Conservation (phyloP, 2,888 invertebrate species). For the Idaea biselata region DNA sequence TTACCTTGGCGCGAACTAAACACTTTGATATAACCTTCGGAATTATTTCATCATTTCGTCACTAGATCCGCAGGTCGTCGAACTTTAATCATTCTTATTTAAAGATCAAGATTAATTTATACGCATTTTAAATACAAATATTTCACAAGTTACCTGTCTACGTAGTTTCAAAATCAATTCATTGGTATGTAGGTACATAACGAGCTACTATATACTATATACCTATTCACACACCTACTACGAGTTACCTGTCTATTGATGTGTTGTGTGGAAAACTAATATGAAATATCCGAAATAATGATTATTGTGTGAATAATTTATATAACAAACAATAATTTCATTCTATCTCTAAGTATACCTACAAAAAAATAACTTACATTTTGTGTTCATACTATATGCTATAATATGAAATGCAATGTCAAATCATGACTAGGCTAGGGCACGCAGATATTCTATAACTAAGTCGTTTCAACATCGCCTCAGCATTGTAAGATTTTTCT, state of each 20-base stretch:
- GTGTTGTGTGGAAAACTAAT: not conserved
- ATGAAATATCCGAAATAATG: too few relatives aligned
- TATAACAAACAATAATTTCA: too few relatives aligned
- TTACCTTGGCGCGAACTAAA: conserved; percentile 46
- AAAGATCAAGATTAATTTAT: not conserved
- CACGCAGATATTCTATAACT: too few relatives aligned
- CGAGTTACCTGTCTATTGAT: conserved; percentile 7
- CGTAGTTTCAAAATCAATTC: not conserved
- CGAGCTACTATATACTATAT: not conserved
- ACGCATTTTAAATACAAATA: not conserved
- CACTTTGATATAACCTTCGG: conserved; percentile 62
- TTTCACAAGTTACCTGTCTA: not conserved
- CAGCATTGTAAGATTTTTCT: too few relatives aligned
- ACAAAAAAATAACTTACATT: not conserved
- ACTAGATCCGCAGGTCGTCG: conserved; percentile 52
- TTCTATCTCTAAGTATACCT: not conserved
- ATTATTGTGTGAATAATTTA: too few relatives aligned
- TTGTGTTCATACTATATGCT: not conserved
- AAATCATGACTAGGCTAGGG: not conserved
- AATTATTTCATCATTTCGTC: conserved; percentile 54
- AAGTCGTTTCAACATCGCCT: too few relatives aligned
- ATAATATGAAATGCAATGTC: not conserved
- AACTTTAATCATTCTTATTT: conserved; percentile 41
- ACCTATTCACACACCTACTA: conserved; percentile 6
- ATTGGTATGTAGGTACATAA: conserved; percentile 13